These are phyloP conservation scores for Mythimna impura DNA, from an alignment of 2,888 invertebrate species.

Conservation along the genomic window DNA sequence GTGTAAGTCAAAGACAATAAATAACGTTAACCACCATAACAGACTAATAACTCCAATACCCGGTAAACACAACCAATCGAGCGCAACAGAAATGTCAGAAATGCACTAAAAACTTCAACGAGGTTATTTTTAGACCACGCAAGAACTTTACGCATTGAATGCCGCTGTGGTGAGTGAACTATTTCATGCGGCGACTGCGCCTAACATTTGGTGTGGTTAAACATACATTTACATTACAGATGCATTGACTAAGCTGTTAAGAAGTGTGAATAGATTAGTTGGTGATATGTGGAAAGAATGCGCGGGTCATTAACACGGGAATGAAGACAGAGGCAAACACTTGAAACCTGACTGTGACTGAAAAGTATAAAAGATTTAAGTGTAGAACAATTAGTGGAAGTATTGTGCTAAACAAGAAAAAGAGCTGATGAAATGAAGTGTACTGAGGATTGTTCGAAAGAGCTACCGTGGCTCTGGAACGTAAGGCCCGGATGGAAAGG, in stretches of 20 bases:
- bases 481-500: no score
- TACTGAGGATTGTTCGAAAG: no score
- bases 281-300: slow-evolving; percentile 25
- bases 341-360: no score
- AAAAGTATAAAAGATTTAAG: neutral
- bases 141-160: slow-evolving; percentile 39
- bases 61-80: slow-evolving; percentile 37
- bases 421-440: no score
- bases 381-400: neutral
- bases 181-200: slow-evolving; percentile 47
- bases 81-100: slow-evolving; percentile 42
- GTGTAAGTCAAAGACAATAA: slow-evolving; percentile 15
- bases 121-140: slow-evolving; percentile 47
- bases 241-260: slow-evolving; percentile 32
- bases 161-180: slow-evolving; percentile 46
- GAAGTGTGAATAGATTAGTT: slow-evolving; percentile 28
- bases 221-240: slow-evolving; percentile 41
- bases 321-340: neutral
- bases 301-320: slow-evolving; percentile 7
- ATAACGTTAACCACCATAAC: slow-evolving; percentile 19
- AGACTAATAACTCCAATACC: slow-evolving; percentile 31
- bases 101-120: slow-evolving; percentile 51
- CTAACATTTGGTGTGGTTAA: slow-evolving; percentile 47
- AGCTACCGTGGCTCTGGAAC: no score
- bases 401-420: no score